These are phyloP conservation scores for Lasius platythorax DNA, from an alignment of 2,888 invertebrate genomes.

Conservation along the genomic window DNA sequence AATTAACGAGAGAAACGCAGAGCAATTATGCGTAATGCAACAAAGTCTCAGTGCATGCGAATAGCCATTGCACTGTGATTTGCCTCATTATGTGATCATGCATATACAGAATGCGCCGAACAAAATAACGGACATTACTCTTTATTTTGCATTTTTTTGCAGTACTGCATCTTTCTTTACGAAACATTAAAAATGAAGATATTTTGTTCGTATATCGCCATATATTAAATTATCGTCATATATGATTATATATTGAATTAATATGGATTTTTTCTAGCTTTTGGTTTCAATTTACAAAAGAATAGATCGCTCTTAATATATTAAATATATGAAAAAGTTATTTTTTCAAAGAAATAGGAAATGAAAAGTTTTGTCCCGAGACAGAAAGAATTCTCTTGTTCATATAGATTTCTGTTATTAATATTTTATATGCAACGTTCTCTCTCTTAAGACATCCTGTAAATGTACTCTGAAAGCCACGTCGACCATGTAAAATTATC, in stretches of 20 bases:
- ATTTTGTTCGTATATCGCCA: neutral
- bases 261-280: neutral
- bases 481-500: neutral
- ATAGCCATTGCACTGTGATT: neutral
- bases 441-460: neutral
- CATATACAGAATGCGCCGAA: neutral
- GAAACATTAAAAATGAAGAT: neutral
- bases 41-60: neutral
- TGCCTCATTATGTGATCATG: neutral
- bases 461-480: neutral
- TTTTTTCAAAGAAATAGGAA: neutral
- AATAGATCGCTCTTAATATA: neutral
- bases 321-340: neutral
- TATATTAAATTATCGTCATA: neutral
- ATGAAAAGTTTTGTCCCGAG: neutral
- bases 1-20: constrained; percentile 12
- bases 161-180: neutral
- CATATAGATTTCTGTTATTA: neutral
- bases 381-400: neutral
- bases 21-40: constrained; percentile 17
- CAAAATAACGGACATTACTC: neutral
- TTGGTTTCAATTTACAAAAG: neutral
- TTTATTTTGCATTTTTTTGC: neutral
- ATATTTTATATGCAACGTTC: neutral
- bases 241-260: neutral